These are phyloP conservation scores for Periophthalmodon schlosseri DNA, from an alignment of 2,113 vertebrate genomes.

Conservation along the genomic window DNA sequence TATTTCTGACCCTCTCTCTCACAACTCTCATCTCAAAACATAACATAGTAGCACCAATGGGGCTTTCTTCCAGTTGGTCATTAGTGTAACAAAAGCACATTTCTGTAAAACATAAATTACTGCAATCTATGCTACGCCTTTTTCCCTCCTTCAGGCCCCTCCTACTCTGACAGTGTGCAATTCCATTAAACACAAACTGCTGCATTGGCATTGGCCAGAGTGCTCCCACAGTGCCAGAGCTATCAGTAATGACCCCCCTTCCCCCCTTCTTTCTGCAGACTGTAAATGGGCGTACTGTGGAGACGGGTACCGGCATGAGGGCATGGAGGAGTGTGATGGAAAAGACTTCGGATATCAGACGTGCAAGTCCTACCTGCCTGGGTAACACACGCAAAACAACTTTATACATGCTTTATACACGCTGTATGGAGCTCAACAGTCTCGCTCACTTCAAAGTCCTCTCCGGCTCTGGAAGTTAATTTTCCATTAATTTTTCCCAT, in stretches of 20 bases:
- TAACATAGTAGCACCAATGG: too few relatives aligned
- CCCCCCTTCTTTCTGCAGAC: slow-evolving; percentile 68
- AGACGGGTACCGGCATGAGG: slow-evolving; percentile 88
- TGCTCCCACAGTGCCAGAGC: slow-evolving; percentile 53
- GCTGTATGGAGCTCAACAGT: too few relatives aligned
- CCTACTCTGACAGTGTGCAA: slow-evolving; percentile 44
- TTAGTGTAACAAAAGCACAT: too few relatives aligned
- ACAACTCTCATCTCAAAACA: too few relatives aligned
- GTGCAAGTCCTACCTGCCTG: slow-evolving; percentile 93
- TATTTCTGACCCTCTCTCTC: too few relatives aligned
- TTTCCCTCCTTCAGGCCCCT: slow-evolving; percentile 19
- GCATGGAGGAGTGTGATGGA: slow-evolving; percentile 93
- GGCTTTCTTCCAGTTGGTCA: too few relatives aligned
- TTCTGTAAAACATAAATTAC: too few relatives aligned
- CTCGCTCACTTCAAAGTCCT: too few relatives aligned
- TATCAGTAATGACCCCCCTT: slow-evolving; percentile 36
- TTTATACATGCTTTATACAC: too few relatives aligned
- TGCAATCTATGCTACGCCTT: too few relatives aligned
- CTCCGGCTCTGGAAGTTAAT: too few relatives aligned
- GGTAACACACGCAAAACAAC: slow-evolving; percentile 72
- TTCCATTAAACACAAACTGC: slow-evolving; percentile 67
- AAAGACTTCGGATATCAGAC: slow-evolving; percentile 94
- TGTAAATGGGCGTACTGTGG: slow-evolving; percentile 93
- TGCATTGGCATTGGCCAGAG: slow-evolving; percentile 50
- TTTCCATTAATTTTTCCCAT: too few relatives aligned